A percentile compares a stretch with the other conserved stretches of the same genome.
Conservation (phyloP, 2,888 invertebrate species). For the Furcula furcula region DNA sequence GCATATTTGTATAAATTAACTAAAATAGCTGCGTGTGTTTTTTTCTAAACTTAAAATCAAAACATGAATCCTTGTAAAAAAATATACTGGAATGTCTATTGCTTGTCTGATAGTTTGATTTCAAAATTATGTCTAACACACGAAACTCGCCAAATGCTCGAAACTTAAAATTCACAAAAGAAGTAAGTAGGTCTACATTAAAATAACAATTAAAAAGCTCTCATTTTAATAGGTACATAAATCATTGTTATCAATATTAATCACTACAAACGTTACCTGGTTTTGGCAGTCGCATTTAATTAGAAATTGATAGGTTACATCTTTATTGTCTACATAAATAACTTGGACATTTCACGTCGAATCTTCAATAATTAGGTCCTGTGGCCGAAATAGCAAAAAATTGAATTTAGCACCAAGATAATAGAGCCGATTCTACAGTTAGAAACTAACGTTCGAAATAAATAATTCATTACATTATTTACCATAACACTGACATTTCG, state of each 20-base stretch:
- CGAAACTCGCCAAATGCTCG: neutral
- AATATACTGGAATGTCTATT: constrained; percentile 55
- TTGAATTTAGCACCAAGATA: constrained; percentile 46
- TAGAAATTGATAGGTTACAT: constrained; percentile 19
- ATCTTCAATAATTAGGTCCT: constrained; percentile 9
- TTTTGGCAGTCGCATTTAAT: constrained; percentile 50
- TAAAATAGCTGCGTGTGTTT: no score
- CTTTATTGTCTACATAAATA: constrained; percentile 21
- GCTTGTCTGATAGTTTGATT: constrained; percentile 20
- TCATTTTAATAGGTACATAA: neutral
- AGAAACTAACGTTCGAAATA: no score
- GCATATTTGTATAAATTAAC: no score
- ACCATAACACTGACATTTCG: no score
- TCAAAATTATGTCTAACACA: neutral
- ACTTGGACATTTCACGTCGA: constrained; percentile 29
- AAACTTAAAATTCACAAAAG: neutral
- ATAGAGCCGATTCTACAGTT: neutral
- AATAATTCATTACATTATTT: no score
- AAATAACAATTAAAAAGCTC: neutral
- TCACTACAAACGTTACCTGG: constrained; percentile 14
- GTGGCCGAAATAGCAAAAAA: constrained; percentile 16
- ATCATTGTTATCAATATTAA: constrained; percentile 8
- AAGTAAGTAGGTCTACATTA: neutral
- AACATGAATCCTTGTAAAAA: constrained; percentile 8
- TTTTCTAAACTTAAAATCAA: no score